Base-by-base conservation (phyloP, 2,888 invertebrate species). In the Petrophora chlorosata region DNA sequence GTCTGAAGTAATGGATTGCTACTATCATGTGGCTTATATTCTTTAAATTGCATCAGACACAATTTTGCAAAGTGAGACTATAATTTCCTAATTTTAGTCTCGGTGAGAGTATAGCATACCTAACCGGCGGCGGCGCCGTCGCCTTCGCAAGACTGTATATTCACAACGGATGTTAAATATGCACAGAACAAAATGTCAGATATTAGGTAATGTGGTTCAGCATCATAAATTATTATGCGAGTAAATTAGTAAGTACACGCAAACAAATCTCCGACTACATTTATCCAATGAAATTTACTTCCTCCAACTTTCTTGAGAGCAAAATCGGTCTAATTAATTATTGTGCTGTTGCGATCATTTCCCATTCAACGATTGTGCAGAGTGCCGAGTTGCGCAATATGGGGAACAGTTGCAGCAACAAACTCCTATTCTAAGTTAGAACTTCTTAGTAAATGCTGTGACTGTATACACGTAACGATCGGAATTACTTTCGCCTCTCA, bases 401-500 rank as follows among this genome's bases (percentile, higher is more conserved):
- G 48, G 46, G n/a, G 51, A 55, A 56, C 29, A 40, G 35, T 19
- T 19, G 32, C 25, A 25, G 25, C 41, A 46, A 22, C 14, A 14
- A 23, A 42, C 45, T 49, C 17, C 8, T 12, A 17, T 19, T 10
- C 22, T 44, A 44, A 25, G 35, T 44, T 42, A 40, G 41, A 15
- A 29, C 33, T 35, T 39, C 35, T 38, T 26, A 41, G 51, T 40
- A 30, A 28, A 46, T 40, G 46, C 49, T 50, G 12, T 10, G 40
- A 50, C 38, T 46, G 44, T 41, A 30, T 2, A 38, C 33, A 59
- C 56, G 59, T 52, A 56, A 54, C 49, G 34, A 42, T 49, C 39
- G 28, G 45, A 58, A 67, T 65, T 57, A 77, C 83, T 84, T 82
- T 85, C 82, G 66, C 81, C 79, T 76, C 76, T 82, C 73, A 74